Percentiles rank a stretch among this genome's conserved stretches.
Conservation (phyloP, 2,888 invertebrate genomes). For the Spicauda simplicius region DNA sequence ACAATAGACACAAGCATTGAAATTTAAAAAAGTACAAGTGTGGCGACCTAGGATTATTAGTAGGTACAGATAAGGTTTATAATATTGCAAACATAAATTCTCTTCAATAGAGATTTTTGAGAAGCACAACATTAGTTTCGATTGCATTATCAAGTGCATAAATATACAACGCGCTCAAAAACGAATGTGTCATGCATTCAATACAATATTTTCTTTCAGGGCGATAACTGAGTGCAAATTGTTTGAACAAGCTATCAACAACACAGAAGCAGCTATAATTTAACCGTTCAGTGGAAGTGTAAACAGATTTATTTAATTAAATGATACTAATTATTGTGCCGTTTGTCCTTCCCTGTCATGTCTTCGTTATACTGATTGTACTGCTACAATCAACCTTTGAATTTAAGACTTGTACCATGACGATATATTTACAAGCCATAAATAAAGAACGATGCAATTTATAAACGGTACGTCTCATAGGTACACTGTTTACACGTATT, state of each 20-base stretch:
- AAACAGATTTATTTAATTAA: slow-evolving; percentile 14
- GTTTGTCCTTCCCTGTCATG: slow-evolving; percentile 10
- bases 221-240: neutral
- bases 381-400: slow-evolving; percentile 2
- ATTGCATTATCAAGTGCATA: too few species aligned
- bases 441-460: neutral
- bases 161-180: neutral
- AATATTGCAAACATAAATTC: too few species aligned
- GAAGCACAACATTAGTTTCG: too few species aligned
- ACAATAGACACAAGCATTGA: too few species aligned
- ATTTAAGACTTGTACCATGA: neutral
- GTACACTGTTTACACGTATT: too few species aligned
- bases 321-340: slow-evolving; percentile 7
- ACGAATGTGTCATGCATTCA: neutral
- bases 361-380: slow-evolving; percentile 12
- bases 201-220: neutral
- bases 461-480: neutral
- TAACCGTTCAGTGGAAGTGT: slow-evolving; percentile 6
- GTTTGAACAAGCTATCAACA: neutral
- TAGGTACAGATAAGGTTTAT: too few species aligned
- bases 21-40: too few species aligned
- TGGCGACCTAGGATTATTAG: too few species aligned
- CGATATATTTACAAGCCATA: neutral
- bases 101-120: too few species aligned
- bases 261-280: slow-evolving; percentile 3